Evolutionary conservation across 2,113 vertebrate species (phyloP).

Genomic region (Zootoca vivipara): DNA sequence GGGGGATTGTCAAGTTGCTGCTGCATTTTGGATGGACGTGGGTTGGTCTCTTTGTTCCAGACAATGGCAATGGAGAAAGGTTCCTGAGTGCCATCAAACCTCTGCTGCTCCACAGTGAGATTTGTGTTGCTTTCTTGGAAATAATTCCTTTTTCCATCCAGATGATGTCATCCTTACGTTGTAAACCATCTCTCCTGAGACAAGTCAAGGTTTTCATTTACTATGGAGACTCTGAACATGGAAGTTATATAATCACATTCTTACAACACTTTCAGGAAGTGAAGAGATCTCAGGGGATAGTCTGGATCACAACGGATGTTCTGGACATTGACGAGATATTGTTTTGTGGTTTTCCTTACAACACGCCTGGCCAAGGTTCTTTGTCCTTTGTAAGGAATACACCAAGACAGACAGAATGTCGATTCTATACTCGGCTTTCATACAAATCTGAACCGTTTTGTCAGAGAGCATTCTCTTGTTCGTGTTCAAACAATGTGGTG

Average conservation of each 20-base stretch:
- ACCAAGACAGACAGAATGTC: too few relatives aligned
- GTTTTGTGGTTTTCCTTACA: too few relatives aligned
- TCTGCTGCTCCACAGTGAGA: not conserved
- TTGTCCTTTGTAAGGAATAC: too few relatives aligned
- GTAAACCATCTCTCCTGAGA: not conserved
- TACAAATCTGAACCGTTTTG: too few relatives aligned
- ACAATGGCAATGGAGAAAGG: not conserved
- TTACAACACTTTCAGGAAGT: not conserved
- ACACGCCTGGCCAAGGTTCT: too few relatives aligned
- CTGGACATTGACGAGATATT: too few relatives aligned
- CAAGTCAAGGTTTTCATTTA: not conserved
- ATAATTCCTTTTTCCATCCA: not conserved
- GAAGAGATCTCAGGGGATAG: not conserved
- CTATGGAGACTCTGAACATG: not conserved
- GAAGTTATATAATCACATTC: not conserved
- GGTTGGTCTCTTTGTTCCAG: not conserved
- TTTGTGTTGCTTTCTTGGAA: constrained; percentile 7
- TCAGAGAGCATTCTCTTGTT: too few relatives aligned
- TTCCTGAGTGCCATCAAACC: not conserved
- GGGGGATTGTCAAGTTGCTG: not conserved
- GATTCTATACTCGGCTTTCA: too few relatives aligned
- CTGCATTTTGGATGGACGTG: constrained; percentile 30
- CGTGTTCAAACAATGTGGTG: too few relatives aligned
- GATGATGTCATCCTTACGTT: not conserved
- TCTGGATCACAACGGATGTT: too few relatives aligned